Conservation (phyloP, 2,888 invertebrate species). For the Phengaris alcon region DNA sequence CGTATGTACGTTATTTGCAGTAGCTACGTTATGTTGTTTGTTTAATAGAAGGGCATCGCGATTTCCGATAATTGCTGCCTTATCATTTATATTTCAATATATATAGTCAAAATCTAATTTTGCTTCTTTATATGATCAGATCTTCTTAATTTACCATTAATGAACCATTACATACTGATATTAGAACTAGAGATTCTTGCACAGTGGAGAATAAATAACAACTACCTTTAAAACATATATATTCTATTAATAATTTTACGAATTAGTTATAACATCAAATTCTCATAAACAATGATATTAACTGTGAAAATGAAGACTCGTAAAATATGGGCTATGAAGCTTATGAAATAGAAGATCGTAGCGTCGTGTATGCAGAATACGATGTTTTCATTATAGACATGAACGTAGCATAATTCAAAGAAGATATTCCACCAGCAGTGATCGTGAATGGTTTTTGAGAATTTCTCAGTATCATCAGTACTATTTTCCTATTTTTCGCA, state of each 20-base stretch:
- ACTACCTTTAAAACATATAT: too few relatives aligned
- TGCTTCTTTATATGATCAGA: too few relatives aligned
- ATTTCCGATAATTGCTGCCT: not conserved
- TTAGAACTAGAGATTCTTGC: too few relatives aligned
- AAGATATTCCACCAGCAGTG: constrained; percentile 57
- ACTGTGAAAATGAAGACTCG: not conserved
- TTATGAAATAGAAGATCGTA: constrained; percentile 47
- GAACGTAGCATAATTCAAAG: constrained; percentile 50
- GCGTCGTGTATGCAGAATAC: constrained; percentile 58
- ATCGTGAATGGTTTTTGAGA: constrained; percentile 54
- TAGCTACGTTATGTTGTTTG: not conserved
- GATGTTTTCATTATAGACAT: constrained; percentile 53
- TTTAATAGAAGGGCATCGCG: not conserved
- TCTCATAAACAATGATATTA: not conserved
- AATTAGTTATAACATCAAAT: not conserved
- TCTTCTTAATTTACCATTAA: too few relatives aligned
- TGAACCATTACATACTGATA: too few relatives aligned
- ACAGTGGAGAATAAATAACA: too few relatives aligned
- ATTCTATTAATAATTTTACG: too few relatives aligned
- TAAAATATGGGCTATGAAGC: not conserved
- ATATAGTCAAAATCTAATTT: too few relatives aligned
- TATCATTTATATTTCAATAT: too few relatives aligned
- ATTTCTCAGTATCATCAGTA: constrained; percentile 52
- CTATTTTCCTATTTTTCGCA: constrained; percentile 51
- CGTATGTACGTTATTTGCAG: not conserved